phyloP scores from a whole-genome alignment of 2,797 vertebrate genomes.

The Lateolabrax maculatus region DNA sequence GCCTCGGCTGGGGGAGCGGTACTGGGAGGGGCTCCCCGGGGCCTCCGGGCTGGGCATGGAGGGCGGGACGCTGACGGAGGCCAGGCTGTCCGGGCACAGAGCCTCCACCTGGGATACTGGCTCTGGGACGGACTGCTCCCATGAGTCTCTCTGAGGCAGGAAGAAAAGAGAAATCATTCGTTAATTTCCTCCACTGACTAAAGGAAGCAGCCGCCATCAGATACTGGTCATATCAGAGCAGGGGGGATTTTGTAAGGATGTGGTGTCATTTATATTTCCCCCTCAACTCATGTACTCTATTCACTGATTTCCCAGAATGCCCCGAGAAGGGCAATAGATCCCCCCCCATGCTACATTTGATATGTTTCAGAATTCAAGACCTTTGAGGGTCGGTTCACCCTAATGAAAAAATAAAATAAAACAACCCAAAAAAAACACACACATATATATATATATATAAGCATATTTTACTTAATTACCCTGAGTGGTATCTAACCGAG shows the following conservation, averaged over 20 bases:
- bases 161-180: constrained; percentile 34
- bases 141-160: constrained; percentile 89
- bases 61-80: constrained; percentile 66
- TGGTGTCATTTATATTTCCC: not conserved
- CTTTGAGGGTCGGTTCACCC: not conserved
- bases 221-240: not conserved
- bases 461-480: too few relatives aligned
- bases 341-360: too few relatives aligned
- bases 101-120: constrained; percentile 84
- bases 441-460: too few relatives aligned
- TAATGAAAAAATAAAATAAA: not conserved
- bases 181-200: constrained; percentile 7
- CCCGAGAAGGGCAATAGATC: not conserved
- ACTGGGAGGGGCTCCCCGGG: constrained; percentile 80
- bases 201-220: not conserved
- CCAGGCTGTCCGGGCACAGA: constrained; percentile 83
- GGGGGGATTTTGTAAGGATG: not conserved
- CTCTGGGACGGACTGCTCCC: constrained; percentile 89
- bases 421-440: too few relatives aligned
- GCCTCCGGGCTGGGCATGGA: constrained; percentile 86
- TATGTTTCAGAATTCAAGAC: not conserved
- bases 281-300: not conserved
- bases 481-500: too few relatives aligned
- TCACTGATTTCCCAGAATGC: not conserved
- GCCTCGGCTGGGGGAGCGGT: constrained; percentile 85